Base-by-base conservation (phyloP, 2,888 invertebrate species). In the Desoria tigrina region DNA sequence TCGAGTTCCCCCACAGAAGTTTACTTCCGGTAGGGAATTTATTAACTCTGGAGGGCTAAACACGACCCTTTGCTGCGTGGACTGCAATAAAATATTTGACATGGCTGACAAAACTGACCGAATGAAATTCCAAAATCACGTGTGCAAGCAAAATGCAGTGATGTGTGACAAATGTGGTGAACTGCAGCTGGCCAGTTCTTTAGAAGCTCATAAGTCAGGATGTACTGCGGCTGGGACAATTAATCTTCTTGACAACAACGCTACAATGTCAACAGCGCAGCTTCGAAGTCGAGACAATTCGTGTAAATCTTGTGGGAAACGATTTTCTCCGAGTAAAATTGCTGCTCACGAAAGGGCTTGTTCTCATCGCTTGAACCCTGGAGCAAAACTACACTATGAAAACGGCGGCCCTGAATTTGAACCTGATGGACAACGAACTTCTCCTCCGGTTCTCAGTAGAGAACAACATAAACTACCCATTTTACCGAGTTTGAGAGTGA, bases 1-100 rank as follows among this genome's bases (percentile, higher is more conserved):
- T 79, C 88, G 87, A 81, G 85, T 90, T 58, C 86, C 87, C 76
- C 88, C 90, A 77, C 86, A 85, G 70, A 84, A 85, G 71, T 90
- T 86, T 79, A 82, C 85, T 45, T 86, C 84, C 54, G 85, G 86
- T 66, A 86, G 88, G 71, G 88, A 89, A 69, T 87, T 90, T 78
- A 84, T 86, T 72, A 84, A 65, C 4, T 23, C 55, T 4, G 67
- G 66, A n/a, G 72, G 71, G 18, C 32, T 11, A 14, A 59, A 60
- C 11, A 61, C 66, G 11, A 32, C 59, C 28, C 9, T 55, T 28
- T 58, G 45, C 18, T 69, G 68, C 21, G 39, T 50, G 4, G 65
- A 65, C 1, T 69, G 68, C 18, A 55, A 62, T 21, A 42, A 24
- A 7, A 11, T 53, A 16, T 37, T 65, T 21, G 18, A 51, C 16